phyloP scores from a whole-genome alignment of 2,797 vertebrate genomes.

The Tinamus major region DNA sequence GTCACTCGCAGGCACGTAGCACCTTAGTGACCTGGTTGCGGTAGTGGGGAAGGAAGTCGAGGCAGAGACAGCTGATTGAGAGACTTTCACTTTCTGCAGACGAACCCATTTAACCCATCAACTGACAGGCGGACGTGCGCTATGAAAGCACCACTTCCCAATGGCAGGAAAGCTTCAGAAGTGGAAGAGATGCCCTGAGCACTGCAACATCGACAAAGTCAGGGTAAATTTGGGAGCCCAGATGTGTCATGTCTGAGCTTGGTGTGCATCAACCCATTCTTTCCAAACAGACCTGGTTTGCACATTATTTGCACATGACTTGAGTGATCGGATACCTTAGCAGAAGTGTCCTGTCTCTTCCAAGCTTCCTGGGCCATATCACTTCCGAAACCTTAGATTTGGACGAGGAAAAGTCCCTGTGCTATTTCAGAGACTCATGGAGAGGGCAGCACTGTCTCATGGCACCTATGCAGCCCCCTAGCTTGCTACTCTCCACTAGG shows the following conservation, averaged over 20 bases:
- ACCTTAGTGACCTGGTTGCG: fast-evolving
- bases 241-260: not conserved
- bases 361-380: not conserved
- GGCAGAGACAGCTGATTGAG: not conserved
- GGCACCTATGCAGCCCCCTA: not conserved
- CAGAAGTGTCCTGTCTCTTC: not conserved
- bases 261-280: not conserved
- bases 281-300: not conserved
- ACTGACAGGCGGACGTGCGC: not conserved
- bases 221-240: not conserved
- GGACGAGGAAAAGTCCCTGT: not conserved
- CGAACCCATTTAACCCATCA: not conserved
- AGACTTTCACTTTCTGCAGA: not conserved
- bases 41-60: not conserved
- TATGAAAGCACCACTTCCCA: not conserved
- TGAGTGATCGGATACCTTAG: not conserved
- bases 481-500: not conserved
- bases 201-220: not conserved
- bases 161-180: fast-evolving
- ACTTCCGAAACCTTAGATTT: not conserved
- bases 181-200: fast-evolving
- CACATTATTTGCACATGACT: not conserved
- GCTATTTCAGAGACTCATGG: not conserved
- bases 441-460: fast-evolving
- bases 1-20: fast-evolving